Evolutionary conservation across 2,113 vertebrate genomes (phyloP), one percentile per base, ranked within the genome.

Genomic region (Spea multiplicata): DNA sequence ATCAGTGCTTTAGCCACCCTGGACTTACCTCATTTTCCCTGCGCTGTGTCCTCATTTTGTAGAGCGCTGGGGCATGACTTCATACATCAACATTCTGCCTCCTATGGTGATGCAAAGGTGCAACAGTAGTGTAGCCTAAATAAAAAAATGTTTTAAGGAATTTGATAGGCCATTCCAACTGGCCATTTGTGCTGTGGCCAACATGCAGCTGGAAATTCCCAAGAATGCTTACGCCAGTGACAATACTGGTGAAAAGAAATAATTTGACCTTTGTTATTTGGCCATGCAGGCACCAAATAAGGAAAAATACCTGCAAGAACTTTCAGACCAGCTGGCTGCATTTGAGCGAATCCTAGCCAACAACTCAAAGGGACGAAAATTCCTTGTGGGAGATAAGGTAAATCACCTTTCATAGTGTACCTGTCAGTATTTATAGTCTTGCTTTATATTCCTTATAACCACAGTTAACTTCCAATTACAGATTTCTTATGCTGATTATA

Each of bases 361-460:
- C 66, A 92, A 87, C 71, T 81, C 87, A 64, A 86, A 85, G 0
- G 87, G 87, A 62, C 78, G 87, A 73, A 88, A 85, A 17, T 94
- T 91, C 82, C 84, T 94, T 0, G 89, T 92, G 50, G 93, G 91
- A 3, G 71, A 85, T 83, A 84, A 93, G 90, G 93, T 94, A 86
- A 85, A 74, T 52, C 5, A 6, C 5, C 30, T 46, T 62, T 30
- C 65, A 66, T 14, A 48, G 16, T 59, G 50, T 53, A 53, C 6
- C 50, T 53, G 10, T 3, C 30, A 30, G 30, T 12, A 13, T 59
- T 9, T 59, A 13, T 59, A 52, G 8, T 59, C 10, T 59, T 13
- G 10, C 14, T 59, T 59, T 59, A 5, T 4, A 59, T 59, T 59
- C 55, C 55, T 53, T 59, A 12, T 3, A 8, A 12, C 8, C 6